Evolutionary conservation across 2,113 vertebrate species (phyloP), one percentile per base, ranked within the genome.

Genomic region (Zosterops borbonicus): DNA sequence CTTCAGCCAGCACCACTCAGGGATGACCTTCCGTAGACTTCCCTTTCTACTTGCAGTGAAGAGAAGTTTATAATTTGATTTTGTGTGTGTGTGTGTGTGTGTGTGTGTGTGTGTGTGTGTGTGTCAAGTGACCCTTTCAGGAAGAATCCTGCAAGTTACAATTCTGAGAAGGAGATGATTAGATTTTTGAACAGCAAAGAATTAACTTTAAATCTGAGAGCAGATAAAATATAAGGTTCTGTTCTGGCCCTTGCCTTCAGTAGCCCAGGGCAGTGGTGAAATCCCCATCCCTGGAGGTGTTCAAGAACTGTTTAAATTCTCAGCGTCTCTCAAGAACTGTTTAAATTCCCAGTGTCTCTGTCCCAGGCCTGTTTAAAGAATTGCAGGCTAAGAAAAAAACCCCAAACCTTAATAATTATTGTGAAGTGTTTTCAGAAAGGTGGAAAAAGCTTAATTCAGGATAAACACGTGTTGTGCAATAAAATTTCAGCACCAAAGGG

Each of bases 391-490:
- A 76, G 20, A 13, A 59, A 62, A 80, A 56, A 80, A 2, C 0
- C 31, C 22, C 17, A 65, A 46, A 62, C 19, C 27, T 22, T 70
- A 35, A 35, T 27, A 5, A 3, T 60, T 42, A 10, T 9, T 0
- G 0, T 14, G 55, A 60, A 65, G 9, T 44, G 39, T 33, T 70
- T 85, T 39, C 19, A 33, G 82, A 83, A 39, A 0, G 1, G 16
- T 47, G 14, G 25, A 5, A 29, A 59, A 52, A 89, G 5, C 41
- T 80, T 23, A 70, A 58, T 33, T 68, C 4, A 2, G 5, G 60
- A 35, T 35, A 23, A 63, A 5, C 10, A 14, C 3, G 0, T 0
- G 1, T 5, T 18, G 25, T 18, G 19, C n/a, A 15, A 11, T 47
- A 14, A n/a, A 18, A 33, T 35, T 75, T 47, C 46, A 64, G 35